phyloP scores from a whole-genome alignment of 2,888 invertebrate species.

The Leptinotarsa rubiginosa region DNA sequence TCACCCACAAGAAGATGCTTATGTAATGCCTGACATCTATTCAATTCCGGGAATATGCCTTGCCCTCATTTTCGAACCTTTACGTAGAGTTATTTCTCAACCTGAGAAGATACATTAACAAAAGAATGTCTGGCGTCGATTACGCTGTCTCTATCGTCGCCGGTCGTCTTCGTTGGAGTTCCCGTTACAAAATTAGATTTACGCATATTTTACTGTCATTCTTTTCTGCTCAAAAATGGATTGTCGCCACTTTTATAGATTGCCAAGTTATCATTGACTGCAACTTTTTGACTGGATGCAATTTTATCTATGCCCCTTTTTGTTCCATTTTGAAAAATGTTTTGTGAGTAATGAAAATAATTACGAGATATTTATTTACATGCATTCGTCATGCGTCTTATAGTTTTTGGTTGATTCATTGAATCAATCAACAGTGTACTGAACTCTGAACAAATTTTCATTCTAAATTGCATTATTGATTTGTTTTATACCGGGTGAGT shows the following conservation, averaged over 20 bases:
- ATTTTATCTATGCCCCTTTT: too few species aligned
- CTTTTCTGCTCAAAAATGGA: not conserved
- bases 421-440: too few species aligned
- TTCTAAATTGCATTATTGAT: too few species aligned
- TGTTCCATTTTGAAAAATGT: too few species aligned
- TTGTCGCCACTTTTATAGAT: not conserved
- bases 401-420: too few species aligned
- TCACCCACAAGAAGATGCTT: too few species aligned
- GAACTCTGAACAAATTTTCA: too few species aligned
- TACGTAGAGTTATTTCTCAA: slow-evolving; percentile 5
- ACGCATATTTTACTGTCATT: slow-evolving; percentile 25
- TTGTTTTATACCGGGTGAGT: too few species aligned
- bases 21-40: not conserved
- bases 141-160: slow-evolving; percentile 14
- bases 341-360: too few species aligned
- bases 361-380: too few species aligned
- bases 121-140: slow-evolving; percentile 24
- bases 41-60: not conserved
- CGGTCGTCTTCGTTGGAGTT: slow-evolving; percentile 25
- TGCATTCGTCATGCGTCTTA: too few species aligned
- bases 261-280: not conserved
- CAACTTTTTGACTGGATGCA: too few species aligned
- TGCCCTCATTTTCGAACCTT: not conserved
- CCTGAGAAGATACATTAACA: slow-evolving; percentile 15
- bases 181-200: slow-evolving; percentile 31